These are phyloP conservation scores for Endomychus coccineus DNA, from an alignment of 2,888 invertebrate species.

Conservation along the genomic window DNA sequence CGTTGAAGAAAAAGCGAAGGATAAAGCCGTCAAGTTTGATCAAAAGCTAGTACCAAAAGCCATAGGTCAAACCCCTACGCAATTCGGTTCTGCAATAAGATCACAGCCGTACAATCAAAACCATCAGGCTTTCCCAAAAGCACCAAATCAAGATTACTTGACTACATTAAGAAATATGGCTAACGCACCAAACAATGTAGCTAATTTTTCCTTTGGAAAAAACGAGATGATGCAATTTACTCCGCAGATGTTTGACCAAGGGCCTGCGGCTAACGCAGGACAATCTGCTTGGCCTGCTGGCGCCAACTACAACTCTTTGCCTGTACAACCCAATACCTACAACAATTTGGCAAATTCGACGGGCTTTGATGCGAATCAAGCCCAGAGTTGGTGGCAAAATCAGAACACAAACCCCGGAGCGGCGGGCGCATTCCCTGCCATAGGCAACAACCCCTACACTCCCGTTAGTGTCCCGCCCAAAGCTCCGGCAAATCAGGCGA, in stretches of 20 bases:
- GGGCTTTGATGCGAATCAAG: background rate
- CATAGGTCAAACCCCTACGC: slow-evolving; percentile 15
- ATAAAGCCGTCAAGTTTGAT: slow-evolving; percentile 32
- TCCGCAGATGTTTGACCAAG: too few species aligned
- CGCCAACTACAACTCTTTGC: background rate
- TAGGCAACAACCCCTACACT: background rate
- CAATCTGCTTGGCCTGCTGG: too few species aligned
- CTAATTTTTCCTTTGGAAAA: too few species aligned
- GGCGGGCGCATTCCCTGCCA: background rate
- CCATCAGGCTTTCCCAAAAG: slow-evolving; percentile 25
- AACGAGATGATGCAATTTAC: too few species aligned
- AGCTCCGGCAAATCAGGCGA: slow-evolving; percentile 14
- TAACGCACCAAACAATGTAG: slow-evolving; percentile 17
- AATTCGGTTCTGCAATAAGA: slow-evolving; percentile 20
- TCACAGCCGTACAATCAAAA: slow-evolving; percentile 30
- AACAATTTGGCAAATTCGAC: too few species aligned
- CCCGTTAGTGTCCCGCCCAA: background rate
- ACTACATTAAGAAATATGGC: slow-evolving; percentile 30
- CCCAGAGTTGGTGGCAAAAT: background rate
- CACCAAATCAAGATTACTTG: slow-evolving; percentile 27
- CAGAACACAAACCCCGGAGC: background rate
- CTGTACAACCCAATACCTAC: background rate
- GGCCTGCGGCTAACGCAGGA: too few species aligned
- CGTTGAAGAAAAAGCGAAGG: slow-evolving; percentile 33
- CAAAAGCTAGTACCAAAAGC: slow-evolving; percentile 13